Evolutionary conservation across 2,113 vertebrate genomes (phyloP), one percentile per base, ranked within the genome.

Genomic region (Pollachius pollachius): DNA sequence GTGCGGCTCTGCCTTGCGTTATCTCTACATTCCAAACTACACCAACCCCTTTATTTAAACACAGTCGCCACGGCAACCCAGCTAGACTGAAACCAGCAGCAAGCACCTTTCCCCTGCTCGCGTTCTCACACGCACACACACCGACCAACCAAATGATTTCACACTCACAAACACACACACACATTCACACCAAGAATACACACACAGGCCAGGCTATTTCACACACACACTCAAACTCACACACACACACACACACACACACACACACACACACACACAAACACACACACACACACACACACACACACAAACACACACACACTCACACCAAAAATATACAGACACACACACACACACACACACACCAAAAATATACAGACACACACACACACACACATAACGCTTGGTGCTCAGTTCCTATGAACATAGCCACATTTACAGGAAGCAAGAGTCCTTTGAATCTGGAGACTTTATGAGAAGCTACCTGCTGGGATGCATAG

Each of bases 1-100:
- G 85, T 78, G 85, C 23, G 76, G 89, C 72, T 71, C 75, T 62
- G 71, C 52, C 60, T 81, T 79, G 80, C 65, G 71, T 85, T 89
- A 85, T 85, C 85, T 87, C 80, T 85, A 77, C 79, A 90, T 90
- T 89, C 87, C 86, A 78, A 77, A 75, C 80, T 27, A 78, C 84
- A 74, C 70, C 67, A 70, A 82, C 83, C 84, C 74, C 77, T 83
- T 74, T 76, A 80, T 80, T 80, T 76, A 73, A 75, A 73, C 66
- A 62, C 73, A 73, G 78, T 69, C 76, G 58, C 86, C 81, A 87
- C 82, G 83, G 90, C 81, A 89, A 90, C 81, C 62, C 69, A 70
- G 65, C 15, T 61, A 69, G 65, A 65, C 78, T 79, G 77, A 85
- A 87, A 84, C 81, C 84, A 75, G 82, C 77, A 76, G 73, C 75